Percentiles rank a stretch among this genome's conserved stretches.
These are phyloP conservation scores for Dynastes tityus DNA, from an alignment of 2,888 invertebrate genomes.

Conservation along the genomic window DNA sequence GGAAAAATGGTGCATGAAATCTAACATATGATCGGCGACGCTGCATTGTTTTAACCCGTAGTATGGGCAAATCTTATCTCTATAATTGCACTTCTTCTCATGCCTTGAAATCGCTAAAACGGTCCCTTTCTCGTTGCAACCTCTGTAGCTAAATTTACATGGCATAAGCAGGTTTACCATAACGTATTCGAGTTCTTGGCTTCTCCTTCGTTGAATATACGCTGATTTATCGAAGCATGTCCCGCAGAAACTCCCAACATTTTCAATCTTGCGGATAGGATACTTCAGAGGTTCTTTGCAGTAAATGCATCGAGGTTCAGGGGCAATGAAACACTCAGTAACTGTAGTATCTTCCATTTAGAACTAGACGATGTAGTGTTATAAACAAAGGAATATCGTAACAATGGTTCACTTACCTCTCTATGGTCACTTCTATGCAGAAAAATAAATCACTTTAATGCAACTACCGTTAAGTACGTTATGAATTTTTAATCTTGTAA, in stretches of 20 bases:
- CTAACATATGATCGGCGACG: background rate
- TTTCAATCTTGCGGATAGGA: constrained; percentile 36
- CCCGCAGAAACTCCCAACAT: constrained; percentile 44
- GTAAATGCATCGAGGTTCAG: constrained; percentile 13
- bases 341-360: constrained; percentile 18
- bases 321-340: background rate
- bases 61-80: constrained; percentile 45
- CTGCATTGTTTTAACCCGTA: constrained; percentile 33
- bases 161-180: constrained; percentile 40
- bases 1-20: constrained; percentile 37
- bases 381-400: constrained; percentile 13
- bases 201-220: constrained; percentile 3
- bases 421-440: background rate
- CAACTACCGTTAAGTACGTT: background rate
- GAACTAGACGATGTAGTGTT: background rate
- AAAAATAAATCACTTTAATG: background rate
- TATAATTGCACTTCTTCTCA: constrained; percentile 40
- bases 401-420: constrained; percentile 23
- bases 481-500: background rate
- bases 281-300: constrained; percentile 42
- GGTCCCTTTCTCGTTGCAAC: constrained; percentile 32
- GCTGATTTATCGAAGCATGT: constrained; percentile 41
- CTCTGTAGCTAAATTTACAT: constrained; percentile 44
- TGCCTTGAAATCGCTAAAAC: constrained; percentile 36
- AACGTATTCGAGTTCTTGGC: constrained; percentile 28